Base-by-base conservation (phyloP, 2,888 invertebrate genomes). In the Apomyelois bistriatella region DNA sequence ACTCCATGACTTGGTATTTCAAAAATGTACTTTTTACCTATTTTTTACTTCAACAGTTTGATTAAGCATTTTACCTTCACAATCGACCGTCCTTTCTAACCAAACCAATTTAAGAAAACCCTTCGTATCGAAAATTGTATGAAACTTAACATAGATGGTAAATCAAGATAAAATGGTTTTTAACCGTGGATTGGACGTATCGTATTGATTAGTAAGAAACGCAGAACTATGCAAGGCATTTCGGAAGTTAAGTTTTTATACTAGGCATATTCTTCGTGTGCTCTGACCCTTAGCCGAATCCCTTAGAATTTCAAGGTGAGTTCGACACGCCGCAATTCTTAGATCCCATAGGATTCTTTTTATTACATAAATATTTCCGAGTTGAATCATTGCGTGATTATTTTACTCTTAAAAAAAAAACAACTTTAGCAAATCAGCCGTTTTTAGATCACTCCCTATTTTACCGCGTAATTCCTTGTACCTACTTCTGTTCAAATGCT, bases 151-250 rank as follows among this genome's bases (percentile, higher is more conserved):
- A 1, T 17, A 35, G 37, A 38, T 7, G 40, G 15, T 1, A 59
- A 68, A 6, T 67, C 71, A 53, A 28, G 36, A 17, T 28, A 5
- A 15, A 6, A 62, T 66, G 66, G 60, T 35, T 40, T 9, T 40
- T 28, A 36, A 28, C n/a, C 58, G 60, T 59, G 63, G 60, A 60
- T 58, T 53, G 57, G 42, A 37, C 43, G 52, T 42, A 72, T 73
- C 77, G 75, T 64, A 82, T 79, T 76, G 75, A 81, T 79, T 79
- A 70, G 66, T 65, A 61, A 67, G 62, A 64, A 67, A 79, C 76
- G 74, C 72, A 53, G 64, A 54, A 75, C 73, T 67, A 82, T 82
- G 73, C 71, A 35, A 63, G 65, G 74, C 70, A 85, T 79, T 79
- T 74, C 65, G 75, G 77, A 79, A 79, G 76, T 71, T 55, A 53